Evolutionary conservation across 2,888 invertebrate species (phyloP).

Genomic region (Alloplasta piceator): DNA sequence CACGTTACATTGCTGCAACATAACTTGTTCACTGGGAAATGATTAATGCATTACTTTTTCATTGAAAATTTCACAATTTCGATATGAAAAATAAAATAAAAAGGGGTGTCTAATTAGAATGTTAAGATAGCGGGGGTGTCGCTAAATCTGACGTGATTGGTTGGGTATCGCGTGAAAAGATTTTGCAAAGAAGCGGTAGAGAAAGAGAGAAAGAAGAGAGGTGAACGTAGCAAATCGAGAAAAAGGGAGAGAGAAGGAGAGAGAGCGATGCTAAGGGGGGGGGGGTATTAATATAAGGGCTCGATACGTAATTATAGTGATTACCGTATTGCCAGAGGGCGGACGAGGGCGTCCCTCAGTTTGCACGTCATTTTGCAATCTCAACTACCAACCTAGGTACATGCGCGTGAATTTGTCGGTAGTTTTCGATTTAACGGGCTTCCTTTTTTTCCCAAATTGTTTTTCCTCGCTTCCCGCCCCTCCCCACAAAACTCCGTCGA

Average conservation of each 20-base stretch:
- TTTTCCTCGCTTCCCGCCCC: background rate
- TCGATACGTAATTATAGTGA: conserved; percentile 83
- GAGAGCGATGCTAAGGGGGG: conserved; percentile 77
- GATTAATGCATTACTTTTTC: too few species aligned
- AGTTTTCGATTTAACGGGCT: conserved; percentile 70
- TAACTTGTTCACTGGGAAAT: too few species aligned
- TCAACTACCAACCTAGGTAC: conserved; percentile 78
- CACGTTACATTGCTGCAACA: too few species aligned
- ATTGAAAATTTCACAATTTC: too few species aligned
- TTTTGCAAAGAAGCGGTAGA: conserved; percentile 68
- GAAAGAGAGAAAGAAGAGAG: conserved; percentile 39
- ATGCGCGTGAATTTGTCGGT: conserved; percentile 79
- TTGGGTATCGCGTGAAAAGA: conserved; percentile 73
- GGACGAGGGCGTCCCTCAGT: conserved; percentile 83
- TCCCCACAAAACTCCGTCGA: background rate
- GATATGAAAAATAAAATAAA: conserved; percentile 1
- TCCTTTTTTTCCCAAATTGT: conserved; percentile 38
- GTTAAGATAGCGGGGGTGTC: conserved; percentile 65
- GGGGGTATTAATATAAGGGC: conserved; percentile 83
- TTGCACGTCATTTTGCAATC: conserved; percentile 83
- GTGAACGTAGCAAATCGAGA: conserved; percentile 34
- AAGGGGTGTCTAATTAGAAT: conserved; percentile 64
- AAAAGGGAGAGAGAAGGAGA: conserved; percentile 69
- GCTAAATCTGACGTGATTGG: conserved; percentile 74
- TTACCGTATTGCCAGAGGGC: conserved; percentile 83